Evolutionary conservation across 1,140 invertebrate genomes (phyloP).

Genomic region (Drosophila triauraria): DNA sequence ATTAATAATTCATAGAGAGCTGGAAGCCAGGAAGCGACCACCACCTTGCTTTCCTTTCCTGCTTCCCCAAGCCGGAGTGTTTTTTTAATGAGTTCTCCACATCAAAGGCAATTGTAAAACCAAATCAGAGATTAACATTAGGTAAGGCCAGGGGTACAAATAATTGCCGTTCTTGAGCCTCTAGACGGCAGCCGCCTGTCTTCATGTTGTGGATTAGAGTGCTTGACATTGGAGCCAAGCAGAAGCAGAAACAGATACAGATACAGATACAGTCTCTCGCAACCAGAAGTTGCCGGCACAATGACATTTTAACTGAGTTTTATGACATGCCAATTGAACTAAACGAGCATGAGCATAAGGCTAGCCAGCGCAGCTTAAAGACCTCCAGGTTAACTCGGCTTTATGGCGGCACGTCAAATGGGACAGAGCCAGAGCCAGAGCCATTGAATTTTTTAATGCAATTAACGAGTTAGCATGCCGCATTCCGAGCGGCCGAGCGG

Average conservation of each 20-base stretch:
- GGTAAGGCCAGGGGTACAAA: conserved; percentile 44
- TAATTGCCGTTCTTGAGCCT: conserved; percentile 57
- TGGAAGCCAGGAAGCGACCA: conserved; percentile 15
- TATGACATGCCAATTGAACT: conserved; percentile 49
- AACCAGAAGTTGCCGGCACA: conserved; percentile 60
- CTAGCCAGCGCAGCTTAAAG: conserved; percentile 37
- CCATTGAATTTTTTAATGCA: conserved; percentile 44
- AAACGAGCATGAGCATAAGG: conserved; percentile 43
- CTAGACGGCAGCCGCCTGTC: conserved; percentile 21
- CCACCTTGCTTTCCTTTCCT: conserved; percentile 33
- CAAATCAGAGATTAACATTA: conserved; percentile 53
- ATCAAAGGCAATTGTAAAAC: conserved; percentile 30
- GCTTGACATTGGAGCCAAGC: conserved; percentile 47
- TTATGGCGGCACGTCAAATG: conserved; percentile 33
- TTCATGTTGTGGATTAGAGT: conserved; percentile 43
- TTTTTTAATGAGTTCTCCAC: conserved; percentile 21
- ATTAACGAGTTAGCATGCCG: conserved; percentile 44
- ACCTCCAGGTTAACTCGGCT: conserved; percentile 31
- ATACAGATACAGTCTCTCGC: conserved; percentile 24
- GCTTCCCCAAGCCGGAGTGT: conserved; percentile 14
- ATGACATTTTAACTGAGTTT: conserved; percentile 59
- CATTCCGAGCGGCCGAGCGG: conserved; percentile 24
- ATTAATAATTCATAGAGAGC: conserved; percentile 37
- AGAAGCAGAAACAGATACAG: conserved; percentile 2
- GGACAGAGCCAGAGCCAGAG: conserved; percentile 41